Evolutionary conservation across 2,888 invertebrate species (phyloP), one percentile per base, ranked within the genome.

Genomic region (Andrena trimmerana): DNA sequence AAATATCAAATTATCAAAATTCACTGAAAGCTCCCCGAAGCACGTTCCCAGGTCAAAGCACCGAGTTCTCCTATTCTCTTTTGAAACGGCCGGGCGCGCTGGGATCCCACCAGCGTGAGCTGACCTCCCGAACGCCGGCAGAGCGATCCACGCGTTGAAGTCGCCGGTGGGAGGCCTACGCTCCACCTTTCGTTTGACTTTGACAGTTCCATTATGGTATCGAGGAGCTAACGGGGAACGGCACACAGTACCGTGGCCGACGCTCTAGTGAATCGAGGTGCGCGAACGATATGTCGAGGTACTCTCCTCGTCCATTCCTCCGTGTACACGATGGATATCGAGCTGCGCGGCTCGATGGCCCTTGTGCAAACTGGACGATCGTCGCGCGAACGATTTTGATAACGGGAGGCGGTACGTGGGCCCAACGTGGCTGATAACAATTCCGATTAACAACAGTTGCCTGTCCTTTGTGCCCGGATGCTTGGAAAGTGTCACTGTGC

Each of bases 191-290:
- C 87, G 86, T 86, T 83, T 87, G 89, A 89, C 91, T 91, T 92
- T 93, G 92, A 93, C 93, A 92, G 93, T 92, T 92, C 92, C 92
- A 93, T 93, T 93, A 92, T 90, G 91, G 92, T 90, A 92, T 92
- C 91, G 87, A 57, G 57, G 83, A 90, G 89, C 90, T 90, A 91
- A 91, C 92, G 92, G 92, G 42, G 42, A 42, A 42, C 91, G 86
- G 86, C 85, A 82, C 88, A 82, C 88, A 89, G 89, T 88, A 87
- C 88, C 63, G 88, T 90, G 91, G 89, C 90, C 88, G 87, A 90
- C 90, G 86, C 71, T 86, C 20, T 57, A 87, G 90, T 84, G 85
- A 90, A 91, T 90, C 90, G 90, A 86, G 89, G 88, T 78, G 87
- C 77, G 86, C 88, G 74, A 81, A 84, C 88, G 84, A 84, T 82